phyloP scores from a whole-genome alignment of 2,888 invertebrate genomes.

The Torymus texanus region DNA sequence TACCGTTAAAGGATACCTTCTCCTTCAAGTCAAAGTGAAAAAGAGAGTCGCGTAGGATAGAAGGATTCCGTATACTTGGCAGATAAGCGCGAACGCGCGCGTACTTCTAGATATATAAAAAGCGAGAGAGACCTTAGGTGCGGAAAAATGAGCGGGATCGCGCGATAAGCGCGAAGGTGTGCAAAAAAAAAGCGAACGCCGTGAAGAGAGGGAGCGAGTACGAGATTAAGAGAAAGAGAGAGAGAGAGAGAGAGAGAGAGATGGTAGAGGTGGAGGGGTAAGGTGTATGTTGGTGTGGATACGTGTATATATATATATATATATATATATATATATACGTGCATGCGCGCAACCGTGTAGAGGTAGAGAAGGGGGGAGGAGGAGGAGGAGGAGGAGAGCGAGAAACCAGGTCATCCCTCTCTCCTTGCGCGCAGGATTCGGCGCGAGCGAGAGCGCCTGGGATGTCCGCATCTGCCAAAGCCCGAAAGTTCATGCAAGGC shows the following conservation, averaged over 20 bases:
- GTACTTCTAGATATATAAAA: neutral
- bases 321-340: no score
- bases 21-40: no score
- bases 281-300: neutral
- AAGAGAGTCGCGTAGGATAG: no score
- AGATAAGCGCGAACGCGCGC: no score
- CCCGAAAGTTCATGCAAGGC: conserved; percentile 70
- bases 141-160: conserved; percentile 32
- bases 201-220: neutral
- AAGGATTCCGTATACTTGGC: no score
- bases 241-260: neutral
- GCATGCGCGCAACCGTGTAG: neutral
- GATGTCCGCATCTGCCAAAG: conserved; percentile 67
- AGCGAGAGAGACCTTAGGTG: neutral
- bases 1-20: no score
- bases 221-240: neutral
- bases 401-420: conserved; percentile 49
- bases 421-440: conserved; percentile 40
- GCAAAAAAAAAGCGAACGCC: neutral
- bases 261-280: neutral
- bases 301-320: no score
- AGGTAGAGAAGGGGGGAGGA: neutral
- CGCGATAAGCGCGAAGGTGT: conserved; percentile 15
- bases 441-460: conserved; percentile 34
- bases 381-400: conserved; percentile 11